phyloP scores from a whole-genome alignment of 2,888 invertebrate species.

The Pediacus dermestoides region DNA sequence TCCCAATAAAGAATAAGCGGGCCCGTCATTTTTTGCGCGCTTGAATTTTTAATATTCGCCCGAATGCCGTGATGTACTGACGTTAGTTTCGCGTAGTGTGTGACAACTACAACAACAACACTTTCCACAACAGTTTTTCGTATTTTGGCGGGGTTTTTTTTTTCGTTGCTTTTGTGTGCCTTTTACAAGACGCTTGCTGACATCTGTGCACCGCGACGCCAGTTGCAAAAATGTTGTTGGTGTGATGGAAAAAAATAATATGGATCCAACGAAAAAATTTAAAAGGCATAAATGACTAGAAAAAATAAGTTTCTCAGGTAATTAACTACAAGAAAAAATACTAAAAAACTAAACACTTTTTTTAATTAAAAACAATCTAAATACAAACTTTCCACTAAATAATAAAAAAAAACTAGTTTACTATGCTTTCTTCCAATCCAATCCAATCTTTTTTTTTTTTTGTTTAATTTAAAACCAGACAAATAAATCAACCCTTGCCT shows the following conservation, averaged over 20 bases:
- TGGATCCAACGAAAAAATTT: slow-evolving; percentile 30
- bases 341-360: too few relatives aligned
- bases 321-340: too few relatives aligned
- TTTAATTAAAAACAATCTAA: too few relatives aligned
- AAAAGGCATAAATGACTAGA: slow-evolving; percentile 30
- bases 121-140: slow-evolving; percentile 30
- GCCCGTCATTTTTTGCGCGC: slow-evolving; percentile 49
- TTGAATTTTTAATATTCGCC: slow-evolving; percentile 51
- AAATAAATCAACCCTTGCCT: slow-evolving; percentile 10
- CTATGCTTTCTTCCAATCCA: too few relatives aligned
- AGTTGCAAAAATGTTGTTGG: slow-evolving; percentile 28
- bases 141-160: slow-evolving; percentile 39
- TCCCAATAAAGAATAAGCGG: slow-evolving; percentile 52
- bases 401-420: too few relatives aligned
- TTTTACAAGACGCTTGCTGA: slow-evolving; percentile 29
- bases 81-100: slow-evolving; percentile 29
- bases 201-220: slow-evolving; percentile 29
- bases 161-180: slow-evolving; percentile 31
- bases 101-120: slow-evolving; percentile 15
- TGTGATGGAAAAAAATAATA: slow-evolving; percentile 29
- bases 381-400: too few relatives aligned
- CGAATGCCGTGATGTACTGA: slow-evolving; percentile 45
- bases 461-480: too few relatives aligned
- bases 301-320: slow-evolving; percentile 30
- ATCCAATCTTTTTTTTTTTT: too few relatives aligned